phyloP scores from a whole-genome alignment of 1,140 invertebrate genomes.

The Charaxes varanes region DNA sequence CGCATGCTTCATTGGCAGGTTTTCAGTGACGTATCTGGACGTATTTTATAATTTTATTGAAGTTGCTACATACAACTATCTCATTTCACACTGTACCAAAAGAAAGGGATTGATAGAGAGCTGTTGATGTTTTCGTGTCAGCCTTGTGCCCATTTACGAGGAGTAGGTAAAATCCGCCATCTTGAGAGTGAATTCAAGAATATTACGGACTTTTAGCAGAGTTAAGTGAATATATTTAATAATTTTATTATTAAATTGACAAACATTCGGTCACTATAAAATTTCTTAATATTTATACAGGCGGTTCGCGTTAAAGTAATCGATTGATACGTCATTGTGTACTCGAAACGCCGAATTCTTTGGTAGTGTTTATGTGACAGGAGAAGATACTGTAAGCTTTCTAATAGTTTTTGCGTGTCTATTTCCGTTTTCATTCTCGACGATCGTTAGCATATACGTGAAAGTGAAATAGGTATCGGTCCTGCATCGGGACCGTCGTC shows the following conservation, averaged over 20 bases:
- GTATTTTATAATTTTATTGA: slow-evolving; percentile 53
- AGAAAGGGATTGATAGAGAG: slow-evolving; percentile 67
- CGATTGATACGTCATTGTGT: slow-evolving; percentile 40
- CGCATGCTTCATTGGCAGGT: slow-evolving; percentile 67
- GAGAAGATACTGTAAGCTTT: slow-evolving; percentile 71
- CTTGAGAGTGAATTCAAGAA: slow-evolving; percentile 74
- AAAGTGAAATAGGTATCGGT: slow-evolving; percentile 57
- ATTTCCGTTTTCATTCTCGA: slow-evolving; percentile 70
- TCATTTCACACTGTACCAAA: slow-evolving; percentile 51
- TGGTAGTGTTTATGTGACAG: slow-evolving; percentile 73
- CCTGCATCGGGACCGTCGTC: slow-evolving; percentile 25
- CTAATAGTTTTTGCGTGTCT: slow-evolving; percentile 72
- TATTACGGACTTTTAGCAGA: slow-evolving; percentile 69
- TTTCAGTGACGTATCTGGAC: slow-evolving; percentile 64
- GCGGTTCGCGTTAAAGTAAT: slow-evolving; percentile 45
- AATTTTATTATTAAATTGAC: slow-evolving; percentile 69
- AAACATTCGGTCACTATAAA: slow-evolving; percentile 37
- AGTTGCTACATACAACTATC: slow-evolving; percentile 60
- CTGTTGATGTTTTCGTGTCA: slow-evolving; percentile 74
- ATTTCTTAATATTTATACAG: slow-evolving; percentile 36
- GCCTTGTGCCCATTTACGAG: slow-evolving; percentile 73
- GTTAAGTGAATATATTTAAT: slow-evolving; percentile 64
- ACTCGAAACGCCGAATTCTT: slow-evolving; percentile 64
- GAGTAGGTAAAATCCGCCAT: slow-evolving; percentile 74
- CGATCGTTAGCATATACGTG: slow-evolving; percentile 64